Evolutionary conservation across 2,888 invertebrate genomes (phyloP), one percentile per base, ranked within the genome.

Genomic region (Pharmacophagus antenor): DNA sequence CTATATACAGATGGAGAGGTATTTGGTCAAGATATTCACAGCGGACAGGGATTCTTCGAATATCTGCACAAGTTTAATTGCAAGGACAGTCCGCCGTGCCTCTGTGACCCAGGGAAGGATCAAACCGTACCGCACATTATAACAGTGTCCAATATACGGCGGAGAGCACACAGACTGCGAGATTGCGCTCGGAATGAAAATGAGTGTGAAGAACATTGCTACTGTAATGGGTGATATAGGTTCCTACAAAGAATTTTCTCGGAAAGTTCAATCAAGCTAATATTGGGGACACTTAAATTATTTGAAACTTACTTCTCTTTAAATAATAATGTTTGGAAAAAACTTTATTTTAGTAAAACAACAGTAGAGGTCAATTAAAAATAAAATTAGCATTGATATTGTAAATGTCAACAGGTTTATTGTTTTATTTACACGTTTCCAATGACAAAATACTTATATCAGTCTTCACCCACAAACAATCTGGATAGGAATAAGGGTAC

Each of bases 361-460:
- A 31, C 12, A 31, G 15, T 15, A 51, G 47, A 22, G 4, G 20
- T 23, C 6, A 20, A 22, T 20, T 48, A 63, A n/a, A n/a, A 63
- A 61, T 51, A 65, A 66, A 66, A 61, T 53, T 48, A 6, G 20
- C 17, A 37, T 49, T 57, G 54, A 57, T 63, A 63, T 69, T 67
- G 66, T 73, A 74, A 79, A 76, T 80, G 72, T 74, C 73, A 80
- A 80, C 80, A 72, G 76, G 73, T 76, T 77, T 77, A 76, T 78
- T 65, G 60, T 65, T 62, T 74, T 79, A 78, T 79, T 75, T 79
- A 81, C 79, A 80, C 62, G 70, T 71, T 68, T 70, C 70, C 71
- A 65, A 70, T 70, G 64, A 62, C 65, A 66, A 67, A 66, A 70
- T 68, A 69, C 57, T 60, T 55, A 65, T 62, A 67, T 80, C 81